Base-by-base conservation (phyloP, 2,797 vertebrate genomes). In the Epinephelus awoara region DNA sequence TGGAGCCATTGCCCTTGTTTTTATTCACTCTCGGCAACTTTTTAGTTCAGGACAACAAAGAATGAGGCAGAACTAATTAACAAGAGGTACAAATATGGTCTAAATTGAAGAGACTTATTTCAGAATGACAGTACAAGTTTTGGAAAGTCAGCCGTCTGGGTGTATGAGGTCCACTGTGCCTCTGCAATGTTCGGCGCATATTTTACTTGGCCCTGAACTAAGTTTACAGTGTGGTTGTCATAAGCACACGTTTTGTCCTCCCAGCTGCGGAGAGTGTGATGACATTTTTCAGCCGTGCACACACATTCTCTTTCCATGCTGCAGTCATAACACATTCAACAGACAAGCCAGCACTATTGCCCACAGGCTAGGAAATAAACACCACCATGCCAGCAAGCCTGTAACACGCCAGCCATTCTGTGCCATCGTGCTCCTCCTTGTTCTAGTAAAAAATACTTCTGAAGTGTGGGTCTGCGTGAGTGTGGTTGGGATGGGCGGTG, bases 281-380 rank as follows among this genome's bases (percentile, higher is more conserved):
- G 87, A 78, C 78, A 71, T 82, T 69, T 80, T 81, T 79, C 61
- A 69, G 51, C 72, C 63, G 62, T 77, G 44, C 58, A 8, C 67
- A 70, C 58, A 34, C 65, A 34, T 63, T 79, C 52, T 75, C 63
- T 84, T 82, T 88, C 85, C 82, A 65, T 54, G 77, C 77, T 80
- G 72, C 81, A 85, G 75, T 87, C 85, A 79, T 75, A 84, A 82
- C 85, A 83, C 46, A 80, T 83, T 79, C 78, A 76, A 23, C 75
- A 83, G 78, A 75, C 61, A 25, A 12, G 63, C 75, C 77, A 59
- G 65, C 72, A 83, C 81, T 55, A 54, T 65, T 67, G 34, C 77
- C 85, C 90, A 38, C 76, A 70, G 81, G 83, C 68, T 72, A 80
- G 88, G 81, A 90, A 91, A 90, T 80, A 89, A 88, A 91, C 84